Conservation (phyloP, 2,888 invertebrate genomes). For the Dastarcus helophoroides region DNA sequence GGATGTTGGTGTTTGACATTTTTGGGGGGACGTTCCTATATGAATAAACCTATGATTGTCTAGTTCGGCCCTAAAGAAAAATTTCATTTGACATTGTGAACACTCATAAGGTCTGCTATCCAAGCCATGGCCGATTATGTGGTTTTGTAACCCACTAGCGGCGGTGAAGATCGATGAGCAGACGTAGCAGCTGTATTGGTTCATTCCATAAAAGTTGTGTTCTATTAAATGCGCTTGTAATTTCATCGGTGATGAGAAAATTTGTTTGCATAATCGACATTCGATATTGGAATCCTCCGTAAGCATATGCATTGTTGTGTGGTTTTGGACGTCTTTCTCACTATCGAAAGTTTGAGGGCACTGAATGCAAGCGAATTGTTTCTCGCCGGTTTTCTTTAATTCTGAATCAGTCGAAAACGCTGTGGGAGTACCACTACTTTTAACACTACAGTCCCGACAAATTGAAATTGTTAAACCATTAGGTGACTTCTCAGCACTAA, state of each 20-base stretch:
- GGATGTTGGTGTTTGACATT: background rate
- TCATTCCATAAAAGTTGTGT: constrained; percentile 82
- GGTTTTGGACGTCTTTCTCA: constrained; percentile 51
- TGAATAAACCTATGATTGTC: constrained; percentile 62
- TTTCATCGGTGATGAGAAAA: constrained; percentile 66
- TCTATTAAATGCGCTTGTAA: constrained; percentile 84
- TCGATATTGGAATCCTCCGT: constrained; percentile 45
- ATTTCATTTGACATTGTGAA: constrained; percentile 67
- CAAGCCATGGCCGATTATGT: constrained; percentile 69
- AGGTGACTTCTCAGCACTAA: constrained; percentile 15
- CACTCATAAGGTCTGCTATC: constrained; percentile 80
- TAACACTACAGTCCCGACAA: constrained; percentile 23
- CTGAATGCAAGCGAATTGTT: constrained; percentile 54
- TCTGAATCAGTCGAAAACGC: no score
- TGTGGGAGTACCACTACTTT: constrained; percentile 11
- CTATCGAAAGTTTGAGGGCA: constrained; percentile 45
- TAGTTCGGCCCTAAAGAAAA: constrained; percentile 83
- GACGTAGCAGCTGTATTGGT: constrained; percentile 75
- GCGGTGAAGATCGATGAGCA: constrained; percentile 80
- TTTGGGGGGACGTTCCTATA: constrained; percentile 3
- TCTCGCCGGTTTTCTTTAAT: no score
- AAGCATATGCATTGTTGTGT: constrained; percentile 34
- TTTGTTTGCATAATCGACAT: constrained; percentile 71
- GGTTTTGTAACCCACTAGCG: constrained; percentile 69
- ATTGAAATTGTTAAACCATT: constrained; percentile 18